Evolutionary conservation across 2,888 invertebrate species (phyloP), one percentile per base, ranked within the genome.

Genomic region (Polietes domitor): DNA sequence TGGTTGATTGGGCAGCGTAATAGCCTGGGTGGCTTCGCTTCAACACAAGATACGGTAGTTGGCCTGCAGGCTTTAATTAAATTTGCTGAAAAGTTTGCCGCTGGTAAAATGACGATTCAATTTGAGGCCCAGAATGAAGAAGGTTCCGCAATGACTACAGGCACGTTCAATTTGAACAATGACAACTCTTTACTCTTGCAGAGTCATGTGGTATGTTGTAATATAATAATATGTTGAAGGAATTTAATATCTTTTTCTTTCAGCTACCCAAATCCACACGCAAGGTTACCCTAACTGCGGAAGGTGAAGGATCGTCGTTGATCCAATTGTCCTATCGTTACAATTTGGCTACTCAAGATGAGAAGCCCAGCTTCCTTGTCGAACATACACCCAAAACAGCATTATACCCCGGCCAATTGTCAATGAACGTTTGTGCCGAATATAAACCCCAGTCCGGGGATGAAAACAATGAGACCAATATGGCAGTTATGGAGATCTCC

Each of bases 401-500:
- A 5, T 88, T 86, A 37, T 96, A 97, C 0, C 95, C 96, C 85
- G 94, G 96, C 89, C 95, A 98, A 81, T 95, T 96, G 88, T 95
- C 96, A 88, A 93, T 98, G 17, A 97, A 97, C 7, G 94, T 97
- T 78, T 98, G 98, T 89, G 94, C 96, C 71, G 95, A 95, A 94
- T 96, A 93, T 71, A 72, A 88, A 3, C 89, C 89, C 0, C 80
- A 86, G 0, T 88, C 87, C n/a, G 80, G 75, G 0, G 77, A 41
- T 4, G 80, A 79, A 10, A 87, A 87, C 15, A 94, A 94, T 88
- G 94, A 94, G 70, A 95, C 96, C 84, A 98, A 98, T 86, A 96
- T 98, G 95, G 96, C 97, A 15, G 96, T 98, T 0, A 96, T 98
- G 94, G 97, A 98, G 89, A 96, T 98, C 0, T 95, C 95, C 84